Evolutionary conservation across 2,888 invertebrate genomes (phyloP).

Genomic region (Omphaloscelis lunosa): DNA sequence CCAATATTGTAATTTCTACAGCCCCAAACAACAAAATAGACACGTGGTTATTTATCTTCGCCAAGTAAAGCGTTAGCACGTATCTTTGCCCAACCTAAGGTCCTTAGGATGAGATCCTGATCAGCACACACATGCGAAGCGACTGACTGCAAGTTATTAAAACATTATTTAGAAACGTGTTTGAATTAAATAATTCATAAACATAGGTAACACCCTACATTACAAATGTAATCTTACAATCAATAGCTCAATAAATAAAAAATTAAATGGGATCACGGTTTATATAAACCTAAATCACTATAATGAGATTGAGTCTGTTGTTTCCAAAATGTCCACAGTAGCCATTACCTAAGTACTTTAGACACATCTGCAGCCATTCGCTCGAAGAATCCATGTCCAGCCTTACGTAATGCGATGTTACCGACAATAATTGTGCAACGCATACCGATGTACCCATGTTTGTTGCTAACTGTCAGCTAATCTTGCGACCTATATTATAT

Average conservation of each 20-base stretch:
- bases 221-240: not conserved
- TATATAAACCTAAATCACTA: not conserved
- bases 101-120: not conserved
- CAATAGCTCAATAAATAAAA: not conserved
- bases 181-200: not conserved
- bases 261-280: not conserved
- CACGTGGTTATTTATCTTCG: not conserved
- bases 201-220: not conserved
- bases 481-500: slow-evolving; percentile 49
- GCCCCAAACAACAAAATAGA: too few relatives aligned
- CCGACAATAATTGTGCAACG: slow-evolving; percentile 66
- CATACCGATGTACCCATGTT: slow-evolving; percentile 57
- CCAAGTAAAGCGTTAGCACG: slow-evolving; percentile 5
- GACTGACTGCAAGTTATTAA: not conserved
- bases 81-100: not conserved
- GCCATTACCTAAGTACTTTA: slow-evolving; percentile 33
- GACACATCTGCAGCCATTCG: slow-evolving; percentile 49
- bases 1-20: not conserved
- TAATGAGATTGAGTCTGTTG: slow-evolving; percentile 17
- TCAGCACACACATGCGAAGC: not conserved
- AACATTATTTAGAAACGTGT: not conserved
- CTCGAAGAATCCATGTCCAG: slow-evolving; percentile 63
- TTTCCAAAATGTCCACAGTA: slow-evolving; percentile 39
- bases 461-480: slow-evolving; percentile 55
- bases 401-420: slow-evolving; percentile 67